These are phyloP conservation scores for Neopelma chrysocephalum DNA, from an alignment of 2,797 vertebrate species.

Conservation along the genomic window DNA sequence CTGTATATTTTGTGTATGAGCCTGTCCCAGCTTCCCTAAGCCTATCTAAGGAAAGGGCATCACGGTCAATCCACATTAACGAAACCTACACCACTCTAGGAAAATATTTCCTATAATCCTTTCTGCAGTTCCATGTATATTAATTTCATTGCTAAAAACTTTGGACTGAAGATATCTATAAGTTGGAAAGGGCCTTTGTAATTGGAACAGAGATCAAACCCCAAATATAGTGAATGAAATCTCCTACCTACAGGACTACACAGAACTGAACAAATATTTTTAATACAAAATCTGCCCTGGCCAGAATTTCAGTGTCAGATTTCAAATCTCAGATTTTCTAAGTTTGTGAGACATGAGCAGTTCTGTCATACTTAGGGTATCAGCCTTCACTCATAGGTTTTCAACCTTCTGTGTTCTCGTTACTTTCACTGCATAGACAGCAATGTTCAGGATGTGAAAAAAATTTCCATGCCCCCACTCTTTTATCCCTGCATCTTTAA, in stretches of 20 bases:
- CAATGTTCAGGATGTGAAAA: neutral
- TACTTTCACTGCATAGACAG: neutral
- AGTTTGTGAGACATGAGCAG: neutral
- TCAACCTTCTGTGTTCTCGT: neutral
- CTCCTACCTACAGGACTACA: neutral
- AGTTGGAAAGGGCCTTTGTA: neutral
- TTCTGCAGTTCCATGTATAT: neutral
- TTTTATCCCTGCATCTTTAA: neutral
- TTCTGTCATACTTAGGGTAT: neutral
- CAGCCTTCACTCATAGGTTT: neutral
- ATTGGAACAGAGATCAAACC: neutral
- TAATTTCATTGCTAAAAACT: neutral
- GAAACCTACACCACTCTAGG: neutral
- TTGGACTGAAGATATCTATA: neutral
- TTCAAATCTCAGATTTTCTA: neutral
- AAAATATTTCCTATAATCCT: neutral
- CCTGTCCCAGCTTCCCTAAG: neutral
- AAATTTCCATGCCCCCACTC: neutral
- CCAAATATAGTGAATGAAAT: neutral
- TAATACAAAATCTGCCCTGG: neutral
- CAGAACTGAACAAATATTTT: neutral
- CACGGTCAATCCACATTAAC: neutral
- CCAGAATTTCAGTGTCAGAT: neutral
- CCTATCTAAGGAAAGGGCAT: neutral
- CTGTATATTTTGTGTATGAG: neutral